Conservation (phyloP, 2,797 vertebrate genomes). For the Ptychobarbus kaznakovi region DNA sequence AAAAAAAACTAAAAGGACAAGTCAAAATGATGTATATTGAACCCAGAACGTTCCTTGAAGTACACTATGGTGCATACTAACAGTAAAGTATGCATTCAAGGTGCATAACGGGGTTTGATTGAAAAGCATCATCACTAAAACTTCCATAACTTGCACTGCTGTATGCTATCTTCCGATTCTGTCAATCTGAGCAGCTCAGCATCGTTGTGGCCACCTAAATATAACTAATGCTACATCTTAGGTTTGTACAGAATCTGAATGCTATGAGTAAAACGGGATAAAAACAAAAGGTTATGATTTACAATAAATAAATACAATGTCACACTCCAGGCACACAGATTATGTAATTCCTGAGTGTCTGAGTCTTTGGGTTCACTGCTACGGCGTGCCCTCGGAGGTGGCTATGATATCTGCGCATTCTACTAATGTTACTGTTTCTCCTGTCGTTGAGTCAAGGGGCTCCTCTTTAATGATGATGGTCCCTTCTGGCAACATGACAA, state of each 20-base stretch:
- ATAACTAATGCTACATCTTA: neutral
- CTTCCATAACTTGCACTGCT: neutral
- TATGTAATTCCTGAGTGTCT: conserved; percentile 31
- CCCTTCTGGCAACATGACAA: conserved; percentile 61
- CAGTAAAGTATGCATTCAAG: neutral
- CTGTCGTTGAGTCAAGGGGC: conserved; percentile 56
- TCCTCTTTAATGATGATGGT: conserved; percentile 67
- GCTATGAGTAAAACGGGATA: conserved; percentile 16
- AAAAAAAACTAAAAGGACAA: neutral
- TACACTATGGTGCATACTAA: neutral
- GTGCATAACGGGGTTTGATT: neutral
- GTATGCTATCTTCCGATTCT: neutral
- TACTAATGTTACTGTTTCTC: conserved; percentile 61
- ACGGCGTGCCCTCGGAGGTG: conserved; percentile 28
- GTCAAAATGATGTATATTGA: neutral
- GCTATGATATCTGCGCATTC: conserved; percentile 46
- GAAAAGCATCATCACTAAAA: neutral
- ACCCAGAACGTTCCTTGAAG: neutral
- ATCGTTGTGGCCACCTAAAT: neutral
- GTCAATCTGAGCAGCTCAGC: neutral
- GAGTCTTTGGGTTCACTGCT: conserved; percentile 33
- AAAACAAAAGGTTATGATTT: conserved; percentile 30
- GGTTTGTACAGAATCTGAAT: conserved; percentile 9
- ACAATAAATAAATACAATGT: conserved; percentile 51
- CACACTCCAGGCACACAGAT: conserved; percentile 31